Base-by-base conservation (phyloP, 1,140 invertebrate species). In the Meloidogyne exigua region DNA sequence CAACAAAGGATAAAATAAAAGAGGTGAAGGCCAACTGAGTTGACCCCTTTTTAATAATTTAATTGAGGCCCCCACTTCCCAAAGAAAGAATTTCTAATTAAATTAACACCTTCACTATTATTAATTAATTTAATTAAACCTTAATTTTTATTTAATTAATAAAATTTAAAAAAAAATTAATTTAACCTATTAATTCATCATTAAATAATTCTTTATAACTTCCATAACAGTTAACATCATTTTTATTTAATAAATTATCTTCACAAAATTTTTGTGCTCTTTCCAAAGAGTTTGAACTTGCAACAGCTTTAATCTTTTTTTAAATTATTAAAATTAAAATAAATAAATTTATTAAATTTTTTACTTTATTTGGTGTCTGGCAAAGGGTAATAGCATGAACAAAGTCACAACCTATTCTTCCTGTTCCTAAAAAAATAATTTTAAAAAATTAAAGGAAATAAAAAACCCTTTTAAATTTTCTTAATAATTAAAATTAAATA, bases 141-240 rank as follows among this genome's bases (percentile, higher is more conserved):
- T n/a, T 36, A 28, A 67, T 15, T 9, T 10, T 72, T 76, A 77
- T 11, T 32, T n/a, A 76, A 76, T 64, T 74, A 76, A 11, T 12
- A 65, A 76, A 73, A 66, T 13, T 2, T 18, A 26, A 75, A 10
- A 12, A 28, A 15, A 11, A 36, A 73, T 26, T 65, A 65, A 25
- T 18, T 39, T 15, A 15, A 77, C 76, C 76, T 25, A 77, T 77
- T 11, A 79, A 13, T n/a, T 57, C 15, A 21, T 68, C 15, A 63
- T 23, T 44, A 15, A 77, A 68, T 36, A 80, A 26, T 44, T 79
- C 69, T 7, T 15, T 26, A 66, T 79, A 70, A n/a, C 2, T 49
- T 18, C 69, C 77, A 70, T 80, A 80, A 62, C 72, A 76, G 0
- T 68, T 1, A 32, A 44, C 39, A 21, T 76, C 21, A 18, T 42